phyloP scores from a whole-genome alignment of 1,140 invertebrate species.

The Cheumatopsyche charites region DNA sequence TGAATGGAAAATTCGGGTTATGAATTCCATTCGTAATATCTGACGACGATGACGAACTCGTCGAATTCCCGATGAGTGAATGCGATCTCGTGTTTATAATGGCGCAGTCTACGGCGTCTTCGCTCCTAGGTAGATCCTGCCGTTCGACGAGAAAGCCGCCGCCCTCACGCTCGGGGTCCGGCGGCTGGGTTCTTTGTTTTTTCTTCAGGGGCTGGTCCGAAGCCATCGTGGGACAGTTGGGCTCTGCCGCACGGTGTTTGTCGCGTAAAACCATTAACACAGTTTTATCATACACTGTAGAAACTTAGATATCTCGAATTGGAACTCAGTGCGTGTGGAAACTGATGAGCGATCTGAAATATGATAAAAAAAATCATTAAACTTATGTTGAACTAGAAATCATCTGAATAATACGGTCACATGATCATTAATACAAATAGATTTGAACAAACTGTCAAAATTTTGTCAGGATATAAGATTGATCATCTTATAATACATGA shows the following conservation, averaged over 20 bases:
- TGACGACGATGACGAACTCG: conserved; percentile 25
- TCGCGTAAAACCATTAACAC: conserved; percentile 49
- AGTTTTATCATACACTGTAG: conserved; percentile 23
- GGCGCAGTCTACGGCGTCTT: conserved; percentile 60
- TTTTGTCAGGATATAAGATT: too few relatives aligned
- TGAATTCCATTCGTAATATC: conserved; percentile 30
- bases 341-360: neutral
- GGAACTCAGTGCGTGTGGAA: neutral
- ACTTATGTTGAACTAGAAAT: too few relatives aligned
- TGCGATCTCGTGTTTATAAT: conserved; percentile 37
- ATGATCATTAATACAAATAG: neutral
- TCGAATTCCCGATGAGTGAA: neutral
- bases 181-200: conserved; percentile 68
- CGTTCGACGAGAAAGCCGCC: conserved; percentile 52
- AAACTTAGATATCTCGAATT: neutral
- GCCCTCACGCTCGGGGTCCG: conserved; percentile 60
- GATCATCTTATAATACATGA: too few relatives aligned
- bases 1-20: conserved; percentile 41
- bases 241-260: conserved; percentile 47
- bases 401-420: neutral
- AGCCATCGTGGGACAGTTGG: conserved; percentile 57
- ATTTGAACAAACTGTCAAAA: too few relatives aligned
- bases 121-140: conserved; percentile 58
- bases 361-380: neutral
- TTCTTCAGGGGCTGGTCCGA: conserved; percentile 78